Conservation (phyloP, 1,140 invertebrate species). For the Heliconius congener region DNA sequence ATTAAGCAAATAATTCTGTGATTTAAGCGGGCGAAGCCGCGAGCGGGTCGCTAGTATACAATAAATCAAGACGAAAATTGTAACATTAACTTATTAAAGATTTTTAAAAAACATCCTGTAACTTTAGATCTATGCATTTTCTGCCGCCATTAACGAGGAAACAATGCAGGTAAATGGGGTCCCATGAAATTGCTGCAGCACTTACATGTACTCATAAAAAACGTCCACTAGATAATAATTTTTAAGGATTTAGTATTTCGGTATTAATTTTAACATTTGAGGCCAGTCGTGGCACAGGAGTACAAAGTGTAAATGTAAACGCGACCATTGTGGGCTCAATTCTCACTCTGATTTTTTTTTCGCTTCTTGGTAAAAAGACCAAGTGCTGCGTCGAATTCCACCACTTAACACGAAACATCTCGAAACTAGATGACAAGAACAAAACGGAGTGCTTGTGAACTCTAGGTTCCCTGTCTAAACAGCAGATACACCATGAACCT, state of each 20-base stretch:
- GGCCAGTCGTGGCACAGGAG: background rate
- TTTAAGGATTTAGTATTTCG: too few relatives aligned
- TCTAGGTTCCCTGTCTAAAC: background rate
- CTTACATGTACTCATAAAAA: constrained; percentile 38
- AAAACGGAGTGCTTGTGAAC: background rate
- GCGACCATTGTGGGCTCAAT: too few relatives aligned
- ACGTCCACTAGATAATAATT: constrained; percentile 24
- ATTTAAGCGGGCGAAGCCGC: too few relatives aligned
- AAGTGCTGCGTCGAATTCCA: too few relatives aligned
- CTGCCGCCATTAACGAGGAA: constrained; percentile 39
- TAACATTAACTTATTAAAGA: too few relatives aligned
- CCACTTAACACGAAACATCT: background rate
- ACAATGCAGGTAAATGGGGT: constrained; percentile 40
- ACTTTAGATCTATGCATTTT: constrained; percentile 10
- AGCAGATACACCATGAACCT: too few relatives aligned
- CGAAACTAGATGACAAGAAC: background rate
- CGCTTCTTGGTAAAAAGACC: too few relatives aligned
- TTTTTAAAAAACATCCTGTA: constrained; percentile 1
- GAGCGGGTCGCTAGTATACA: too few relatives aligned
- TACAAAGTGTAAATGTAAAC: too few relatives aligned
- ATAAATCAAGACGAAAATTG: background rate
- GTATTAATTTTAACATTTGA: background rate
- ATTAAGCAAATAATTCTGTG: too few relatives aligned
- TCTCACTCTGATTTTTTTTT: too few relatives aligned
- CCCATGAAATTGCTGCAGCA: constrained; percentile 42